Evolutionary conservation across 2,888 invertebrate genomes (phyloP), one percentile per base, ranked within the genome.

Genomic region (Phlogophora meticulosa): DNA sequence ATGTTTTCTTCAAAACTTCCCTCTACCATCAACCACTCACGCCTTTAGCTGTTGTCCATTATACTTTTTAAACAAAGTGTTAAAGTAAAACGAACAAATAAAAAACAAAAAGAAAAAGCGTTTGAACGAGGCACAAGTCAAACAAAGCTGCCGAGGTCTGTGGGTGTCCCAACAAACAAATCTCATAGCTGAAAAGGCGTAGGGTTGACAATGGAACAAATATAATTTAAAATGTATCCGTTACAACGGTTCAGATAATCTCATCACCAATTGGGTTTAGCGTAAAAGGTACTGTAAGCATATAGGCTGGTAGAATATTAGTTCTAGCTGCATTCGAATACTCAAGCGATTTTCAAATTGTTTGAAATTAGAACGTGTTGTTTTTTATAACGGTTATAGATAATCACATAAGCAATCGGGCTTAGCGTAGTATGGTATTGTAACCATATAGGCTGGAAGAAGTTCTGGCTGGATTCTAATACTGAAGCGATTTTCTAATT

Each of bases 151-250:
- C 45, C 55, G 65, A 73, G 71, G 67, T 66, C 73, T 66, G 75
- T 74, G 81, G 82, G 76, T 78, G 78, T 76, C 70, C 70, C 68
- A 56, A 69, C 82, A 85, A 84, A 83, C 83, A 87, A 83, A 85
- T 84, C 74, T 76, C 72, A 69, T 78, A 72, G 65, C 46, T 55
- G 40, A 42, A 32, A 69, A 53, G 32, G 20, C 42, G 45, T 66
- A 79, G 81, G 81, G 81, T 17, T 75, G 75, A 69, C 71, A 62
- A 67, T 40, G 22, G 22, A 38, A 52, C 55, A 63, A 48, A 57
- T 63, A 32, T 24, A 24, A 43, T 62, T 77, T 71, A 46, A 34
- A 24, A 34, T 48, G 46, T 42, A 24, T 42, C n/a, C 20, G 15
- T 38, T 15, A 5, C 7, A 15, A 51, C 1, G 4, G 5, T 15